Percentiles rank a stretch among this genome's conserved stretches.
Evolutionary conservation across 1,140 invertebrate genomes (phyloP).

Genomic region (Eriocheir sinensis): DNA sequence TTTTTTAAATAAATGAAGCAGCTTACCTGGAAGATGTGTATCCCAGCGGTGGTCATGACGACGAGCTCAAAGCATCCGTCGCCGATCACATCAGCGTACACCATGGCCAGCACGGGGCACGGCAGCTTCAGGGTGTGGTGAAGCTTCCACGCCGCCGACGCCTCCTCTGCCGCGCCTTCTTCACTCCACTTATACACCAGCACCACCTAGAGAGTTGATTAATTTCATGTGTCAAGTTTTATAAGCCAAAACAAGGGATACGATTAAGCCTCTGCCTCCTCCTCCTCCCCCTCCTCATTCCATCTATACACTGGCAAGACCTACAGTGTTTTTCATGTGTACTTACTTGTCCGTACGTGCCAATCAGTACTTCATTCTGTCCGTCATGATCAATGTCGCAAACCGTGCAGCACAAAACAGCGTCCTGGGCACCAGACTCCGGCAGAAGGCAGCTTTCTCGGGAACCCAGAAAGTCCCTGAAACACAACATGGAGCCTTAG

Average conservation of each 20-base stretch:
- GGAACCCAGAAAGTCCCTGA: conserved; percentile 43
- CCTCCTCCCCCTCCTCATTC: conserved; percentile 20
- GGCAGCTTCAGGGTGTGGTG: conserved; percentile 59
- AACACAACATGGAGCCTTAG: not conserved
- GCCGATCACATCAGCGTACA: conserved; percentile 64
- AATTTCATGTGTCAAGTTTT: too few species aligned
- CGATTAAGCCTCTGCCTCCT: not conserved
- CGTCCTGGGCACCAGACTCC: conserved; percentile 44
- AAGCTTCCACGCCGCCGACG: conserved; percentile 4
- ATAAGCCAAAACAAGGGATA: too few species aligned
- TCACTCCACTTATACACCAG: conserved; percentile 55
- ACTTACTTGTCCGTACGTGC: conserved; percentile 65
- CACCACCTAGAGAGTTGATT: conserved; percentile 35
- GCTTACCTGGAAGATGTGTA: conserved; percentile 74
- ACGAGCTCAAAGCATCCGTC: conserved; percentile 65
- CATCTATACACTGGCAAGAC: conserved; percentile 51
- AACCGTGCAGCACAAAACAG: conserved; percentile 64
- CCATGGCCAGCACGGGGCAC: conserved; percentile 59
- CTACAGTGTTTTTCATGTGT: conserved; percentile 18
- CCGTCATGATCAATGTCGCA: conserved; percentile 71
- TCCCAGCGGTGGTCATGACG: conserved; percentile 65
- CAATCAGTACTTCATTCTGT: conserved; percentile 62
- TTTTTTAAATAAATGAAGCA: too few species aligned
- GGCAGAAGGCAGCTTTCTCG: conserved; percentile 27
- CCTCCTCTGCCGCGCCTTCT: conserved; percentile 16